These are phyloP conservation scores for Apis florea DNA, from an alignment of 1,140 invertebrate species.

Conservation along the genomic window DNA sequence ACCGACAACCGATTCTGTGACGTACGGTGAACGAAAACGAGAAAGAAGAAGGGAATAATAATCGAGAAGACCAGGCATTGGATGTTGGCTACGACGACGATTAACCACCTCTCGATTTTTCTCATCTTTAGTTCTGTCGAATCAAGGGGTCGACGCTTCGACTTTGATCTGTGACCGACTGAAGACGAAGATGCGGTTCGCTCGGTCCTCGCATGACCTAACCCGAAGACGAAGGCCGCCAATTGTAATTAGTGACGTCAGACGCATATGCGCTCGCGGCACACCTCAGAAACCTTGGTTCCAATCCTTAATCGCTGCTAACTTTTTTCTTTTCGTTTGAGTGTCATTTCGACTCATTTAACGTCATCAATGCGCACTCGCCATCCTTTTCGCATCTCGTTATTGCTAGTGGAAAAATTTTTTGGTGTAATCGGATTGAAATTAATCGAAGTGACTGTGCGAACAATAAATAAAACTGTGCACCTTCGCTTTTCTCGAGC, in stretches of 20 bases:
- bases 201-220: constrained; percentile 16
- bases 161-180: neutral
- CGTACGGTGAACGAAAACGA: constrained; percentile 66
- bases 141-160: neutral
- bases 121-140: too few relatives aligned
- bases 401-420: neutral
- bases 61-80: neutral
- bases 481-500: neutral
- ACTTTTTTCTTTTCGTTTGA: neutral
- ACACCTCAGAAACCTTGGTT: constrained; percentile 22
- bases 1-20: constrained; percentile 34
- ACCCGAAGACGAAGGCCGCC: constrained; percentile 17
- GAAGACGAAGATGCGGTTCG: constrained; percentile 8
- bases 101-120: too few relatives aligned
- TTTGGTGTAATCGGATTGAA: neutral
- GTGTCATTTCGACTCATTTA: neutral
- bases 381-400: neutral
- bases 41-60: neutral
- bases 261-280: constrained; percentile 5
- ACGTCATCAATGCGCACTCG: neutral
- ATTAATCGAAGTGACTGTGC: neutral
- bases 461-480: neutral
- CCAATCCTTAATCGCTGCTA: constrained; percentile 6
- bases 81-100: neutral
- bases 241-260: constrained; percentile 48